These are phyloP conservation scores for Etheostoma cragini DNA, from an alignment of 2,113 vertebrate genomes.

Conservation along the genomic window DNA sequence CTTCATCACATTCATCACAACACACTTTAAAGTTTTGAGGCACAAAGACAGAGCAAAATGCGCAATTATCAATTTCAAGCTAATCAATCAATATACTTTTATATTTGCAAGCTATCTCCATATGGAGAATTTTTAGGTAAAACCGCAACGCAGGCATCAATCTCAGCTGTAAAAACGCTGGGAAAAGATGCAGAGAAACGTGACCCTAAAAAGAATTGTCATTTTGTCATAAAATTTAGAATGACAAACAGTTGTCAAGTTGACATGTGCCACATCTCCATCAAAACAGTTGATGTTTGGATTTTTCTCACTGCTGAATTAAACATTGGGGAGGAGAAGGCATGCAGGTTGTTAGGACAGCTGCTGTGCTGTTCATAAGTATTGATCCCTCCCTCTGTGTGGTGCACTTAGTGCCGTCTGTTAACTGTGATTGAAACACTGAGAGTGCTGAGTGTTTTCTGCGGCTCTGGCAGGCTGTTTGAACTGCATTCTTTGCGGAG, in stretches of 20 bases:
- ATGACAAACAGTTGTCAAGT: slow-evolving; percentile 21
- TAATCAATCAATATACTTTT: background rate
- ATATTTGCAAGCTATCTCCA: background rate
- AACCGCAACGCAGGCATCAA: slow-evolving; percentile 17
- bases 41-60: background rate
- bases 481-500: slow-evolving; percentile 23
- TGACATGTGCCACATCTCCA: slow-evolving; percentile 11
- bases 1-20: background rate
- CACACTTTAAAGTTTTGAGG: background rate
- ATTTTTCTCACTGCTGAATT: slow-evolving; percentile 33
- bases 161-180: slow-evolving; percentile 15
- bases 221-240: slow-evolving; percentile 21
- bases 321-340: slow-evolving; percentile 8
- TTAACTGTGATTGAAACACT: background rate
- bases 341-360: slow-evolving; percentile 36
- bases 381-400: slow-evolving; percentile 49
- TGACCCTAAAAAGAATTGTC: background rate
- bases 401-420: slow-evolving; percentile 51
- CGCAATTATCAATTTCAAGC: background rate
- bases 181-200: background rate
- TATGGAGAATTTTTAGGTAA: background rate
- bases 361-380: slow-evolving; percentile 40
- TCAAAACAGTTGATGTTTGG: slow-evolving; percentile 36
- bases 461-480: slow-evolving; percentile 21
- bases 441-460: slow-evolving; percentile 12